Conservation (phyloP, 2,888 invertebrate species). For the Scaptomyza cyrtandrae region DNA sequence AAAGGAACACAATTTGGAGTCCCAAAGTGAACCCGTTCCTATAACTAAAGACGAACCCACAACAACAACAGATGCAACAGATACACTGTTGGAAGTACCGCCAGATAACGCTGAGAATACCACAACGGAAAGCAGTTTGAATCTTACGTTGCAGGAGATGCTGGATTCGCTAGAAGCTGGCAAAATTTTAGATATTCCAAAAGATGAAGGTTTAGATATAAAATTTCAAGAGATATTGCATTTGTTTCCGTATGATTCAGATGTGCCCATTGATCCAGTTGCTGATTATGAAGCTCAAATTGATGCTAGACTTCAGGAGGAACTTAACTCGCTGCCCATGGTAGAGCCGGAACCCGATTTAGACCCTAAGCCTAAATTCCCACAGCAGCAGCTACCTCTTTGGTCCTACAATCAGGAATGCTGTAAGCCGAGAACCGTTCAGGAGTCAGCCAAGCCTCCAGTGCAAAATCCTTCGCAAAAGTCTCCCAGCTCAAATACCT, state of each 20-base stretch:
- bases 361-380: neutral
- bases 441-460: neutral
- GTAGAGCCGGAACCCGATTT: constrained; percentile 46
- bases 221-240: neutral
- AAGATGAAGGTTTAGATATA: neutral
- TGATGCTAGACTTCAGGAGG: constrained; percentile 54
- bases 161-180: neutral
- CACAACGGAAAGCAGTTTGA: neutral
- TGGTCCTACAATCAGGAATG: neutral
- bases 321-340: constrained; percentile 52
- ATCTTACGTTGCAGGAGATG: neutral
- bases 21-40: neutral
- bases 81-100: neutral
- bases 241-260: neutral
- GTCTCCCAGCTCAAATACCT: neutral
- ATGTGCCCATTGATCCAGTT: neutral
- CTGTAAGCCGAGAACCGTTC: neutral
- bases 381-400: neutral
- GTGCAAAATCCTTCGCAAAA: neutral
- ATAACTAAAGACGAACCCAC: neutral
- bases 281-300: constrained; percentile 35
- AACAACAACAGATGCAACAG: too few relatives aligned
- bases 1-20: neutral
- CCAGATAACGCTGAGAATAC: neutral
- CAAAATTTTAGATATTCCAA: neutral